Base-by-base conservation (phyloP, 2,888 invertebrate genomes). In the Parelbella ahira region DNA sequence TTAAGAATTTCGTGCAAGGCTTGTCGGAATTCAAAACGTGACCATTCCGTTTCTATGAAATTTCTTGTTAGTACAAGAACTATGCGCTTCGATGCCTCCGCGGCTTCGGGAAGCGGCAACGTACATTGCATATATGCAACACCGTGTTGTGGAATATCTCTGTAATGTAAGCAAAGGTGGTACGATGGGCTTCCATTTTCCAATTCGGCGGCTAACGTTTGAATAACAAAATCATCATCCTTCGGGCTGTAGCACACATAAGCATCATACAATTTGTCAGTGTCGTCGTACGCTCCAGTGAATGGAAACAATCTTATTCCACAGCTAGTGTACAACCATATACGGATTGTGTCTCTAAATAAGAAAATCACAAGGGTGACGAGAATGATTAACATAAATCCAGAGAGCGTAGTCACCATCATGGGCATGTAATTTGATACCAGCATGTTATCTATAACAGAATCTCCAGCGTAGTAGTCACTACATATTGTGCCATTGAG, bases 11-110 rank as follows among this genome's bases (percentile, higher is more conserved):
- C 95, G 73, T 96, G 96, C 52, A 97, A 90, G 5, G 96, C 95
- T 61, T 95, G 94, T 33, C 96, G 92, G 73, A 97, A 93, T 69
- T 97, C 97, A 64, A 93, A 93, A 48, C 95, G 92, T 53, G 95
- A 93, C 97, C 97, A 98, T 76, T 97, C 97, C 23, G 96, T 96
- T 76, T 95, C 93, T 53, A 97, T 88, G 70, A 97, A 96, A 76
- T 96, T 94, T 54, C 94, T 90, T 4, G 97, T 96, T 33, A 98
- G 84, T 30, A 97, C 92, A 55, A 97, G 88, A 51, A 98, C 91
- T 51, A 97, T 94, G 49, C 96, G 91, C 41, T 94, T 91, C 49
- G 96, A 95, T 21, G 95, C 94, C 58, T 97, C 94, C 24, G 97
- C 94, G n/a, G 96, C 96, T 69, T 95, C 95, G 9, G 95, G 89